Conservation (phyloP, 2,888 invertebrate genomes). For the Exephanes ischioxanthus region DNA sequence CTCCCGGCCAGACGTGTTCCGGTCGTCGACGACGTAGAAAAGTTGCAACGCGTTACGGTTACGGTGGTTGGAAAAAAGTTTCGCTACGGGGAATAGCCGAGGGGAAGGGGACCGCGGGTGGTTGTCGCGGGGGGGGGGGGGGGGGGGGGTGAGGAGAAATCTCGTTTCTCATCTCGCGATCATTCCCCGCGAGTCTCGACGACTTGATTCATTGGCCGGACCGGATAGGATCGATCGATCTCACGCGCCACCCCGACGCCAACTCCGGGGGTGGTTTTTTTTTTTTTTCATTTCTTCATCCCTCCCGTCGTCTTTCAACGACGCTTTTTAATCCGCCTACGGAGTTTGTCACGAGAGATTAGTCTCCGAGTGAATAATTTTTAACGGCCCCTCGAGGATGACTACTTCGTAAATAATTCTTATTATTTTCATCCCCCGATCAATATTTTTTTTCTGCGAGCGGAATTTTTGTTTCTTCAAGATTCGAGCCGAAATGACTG, state of each 20-base stretch:
- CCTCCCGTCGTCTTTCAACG: slow-evolving; percentile 53
- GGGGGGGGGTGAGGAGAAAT: slow-evolving; percentile 39
- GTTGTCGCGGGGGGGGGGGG: not conserved
- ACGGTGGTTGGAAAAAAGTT: slow-evolving; percentile 56
- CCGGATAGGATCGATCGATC: slow-evolving; percentile 68
- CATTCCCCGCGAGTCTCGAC: slow-evolving; percentile 61
- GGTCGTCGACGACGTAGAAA: slow-evolving; percentile 67
- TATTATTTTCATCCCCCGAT: not conserved
- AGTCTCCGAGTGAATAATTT: slow-evolving; percentile 50
- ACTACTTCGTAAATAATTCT: slow-evolving; percentile 2
- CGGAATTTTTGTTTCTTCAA: not conserved
- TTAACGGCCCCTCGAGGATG: slow-evolving; percentile 14
- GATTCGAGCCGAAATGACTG: not conserved
- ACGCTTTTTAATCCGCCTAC: slow-evolving; percentile 59
- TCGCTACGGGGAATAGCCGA: slow-evolving; percentile 12
- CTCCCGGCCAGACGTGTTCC: slow-evolving; percentile 66
- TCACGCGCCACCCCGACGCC: slow-evolving; percentile 60
- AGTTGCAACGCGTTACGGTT: slow-evolving; percentile 66
- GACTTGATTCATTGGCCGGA: slow-evolving; percentile 69
- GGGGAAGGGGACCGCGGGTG: not conserved
- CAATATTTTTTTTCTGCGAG: not conserved
- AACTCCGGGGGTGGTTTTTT: slow-evolving; percentile 46
- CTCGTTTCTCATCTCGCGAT: slow-evolving; percentile 69
- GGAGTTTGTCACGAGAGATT: slow-evolving; percentile 61
- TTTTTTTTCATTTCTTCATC: slow-evolving; percentile 35